phyloP scores from a whole-genome alignment of 2,888 invertebrate species.

The Agrypnus murinus region DNA sequence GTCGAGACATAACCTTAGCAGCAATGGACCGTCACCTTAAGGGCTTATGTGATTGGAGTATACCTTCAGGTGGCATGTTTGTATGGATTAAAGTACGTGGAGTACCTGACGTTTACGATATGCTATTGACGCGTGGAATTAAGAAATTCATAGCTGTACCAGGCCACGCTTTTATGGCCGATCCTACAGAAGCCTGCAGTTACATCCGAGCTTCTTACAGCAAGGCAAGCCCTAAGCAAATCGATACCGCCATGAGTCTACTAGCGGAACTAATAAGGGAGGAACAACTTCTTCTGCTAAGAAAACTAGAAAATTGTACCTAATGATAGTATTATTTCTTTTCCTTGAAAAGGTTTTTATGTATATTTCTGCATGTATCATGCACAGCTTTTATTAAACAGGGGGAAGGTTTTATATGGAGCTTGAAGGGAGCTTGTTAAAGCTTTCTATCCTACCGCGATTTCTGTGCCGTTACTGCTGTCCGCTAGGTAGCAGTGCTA shows the following conservation, averaged over 20 bases:
- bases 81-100: conserved; percentile 83
- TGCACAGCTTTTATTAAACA: conserved; percentile 33
- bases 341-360: conserved; percentile 39
- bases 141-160: conserved; percentile 82
- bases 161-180: conserved; percentile 82
- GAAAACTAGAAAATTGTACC: conserved; percentile 68
- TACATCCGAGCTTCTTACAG: conserved; percentile 84
- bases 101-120: conserved; percentile 81
- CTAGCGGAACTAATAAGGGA: conserved; percentile 77
- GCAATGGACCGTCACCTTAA: conserved; percentile 76
- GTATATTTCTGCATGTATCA: conserved; percentile 42
- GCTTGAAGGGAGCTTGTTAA: neutral
- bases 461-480: neutral
- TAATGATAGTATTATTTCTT: conserved; percentile 52
- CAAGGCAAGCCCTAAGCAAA: conserved; percentile 78
- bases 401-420: neutral
- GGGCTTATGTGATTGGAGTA: conserved; percentile 79
- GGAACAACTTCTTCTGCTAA: conserved; percentile 72
- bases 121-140: conserved; percentile 82
- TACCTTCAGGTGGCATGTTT: conserved; percentile 85
- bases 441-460: conserved; percentile 7
- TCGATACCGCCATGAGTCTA: conserved; percentile 76
- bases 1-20: conserved; percentile 77
- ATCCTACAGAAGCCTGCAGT: conserved; percentile 77
- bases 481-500: conserved; percentile 12